Percentiles rank a stretch among this genome's conserved stretches.
phyloP scores from a whole-genome alignment of 2,888 invertebrate species.

The Acrocera orbiculus region DNA sequence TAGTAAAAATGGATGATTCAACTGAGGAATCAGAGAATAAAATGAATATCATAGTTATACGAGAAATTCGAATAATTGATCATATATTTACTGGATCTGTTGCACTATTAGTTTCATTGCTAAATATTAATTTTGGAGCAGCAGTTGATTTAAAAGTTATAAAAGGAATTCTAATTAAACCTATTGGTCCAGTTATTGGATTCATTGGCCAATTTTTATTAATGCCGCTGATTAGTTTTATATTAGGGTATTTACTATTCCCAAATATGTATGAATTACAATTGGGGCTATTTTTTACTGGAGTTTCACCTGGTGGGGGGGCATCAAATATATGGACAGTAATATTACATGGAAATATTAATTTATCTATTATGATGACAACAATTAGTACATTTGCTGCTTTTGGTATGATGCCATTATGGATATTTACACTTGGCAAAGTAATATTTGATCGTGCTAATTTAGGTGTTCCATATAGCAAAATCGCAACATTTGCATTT shows the following conservation, averaged over 20 bases:
- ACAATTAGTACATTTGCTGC: constrained; percentile 74
- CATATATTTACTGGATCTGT: constrained; percentile 57
- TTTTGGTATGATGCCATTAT: constrained; percentile 81
- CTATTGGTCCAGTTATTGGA: constrained; percentile 63
- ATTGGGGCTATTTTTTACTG: constrained; percentile 76
- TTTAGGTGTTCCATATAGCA: constrained; percentile 58
- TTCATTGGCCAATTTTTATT: constrained; percentile 60
- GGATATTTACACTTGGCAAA: constrained; percentile 75
- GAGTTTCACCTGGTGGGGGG: constrained; percentile 83
- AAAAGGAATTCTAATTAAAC: constrained; percentile 42
- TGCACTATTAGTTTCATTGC: constrained; percentile 53
- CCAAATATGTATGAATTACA: constrained; percentile 50
- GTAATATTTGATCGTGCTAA: constrained; percentile 53
- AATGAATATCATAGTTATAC: constrained; percentile 38
- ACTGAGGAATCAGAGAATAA: constrained; percentile 16
- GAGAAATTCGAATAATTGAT: constrained; percentile 49
- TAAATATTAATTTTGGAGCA: constrained; percentile 84
- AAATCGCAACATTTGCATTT: constrained; percentile 55
- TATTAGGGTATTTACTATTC: constrained; percentile 51
- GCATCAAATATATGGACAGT: constrained; percentile 95
- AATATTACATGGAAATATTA: constrained; percentile 78
- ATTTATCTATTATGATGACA: constrained; percentile 90
- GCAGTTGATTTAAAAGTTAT: constrained; percentile 61
- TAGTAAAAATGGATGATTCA: constrained; percentile 15
- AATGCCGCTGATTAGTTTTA: constrained; percentile 74